Evolutionary conservation across 92 coral and sea anemone species (phyloP).

Genomic region (Pocillopora grandis): DNA sequence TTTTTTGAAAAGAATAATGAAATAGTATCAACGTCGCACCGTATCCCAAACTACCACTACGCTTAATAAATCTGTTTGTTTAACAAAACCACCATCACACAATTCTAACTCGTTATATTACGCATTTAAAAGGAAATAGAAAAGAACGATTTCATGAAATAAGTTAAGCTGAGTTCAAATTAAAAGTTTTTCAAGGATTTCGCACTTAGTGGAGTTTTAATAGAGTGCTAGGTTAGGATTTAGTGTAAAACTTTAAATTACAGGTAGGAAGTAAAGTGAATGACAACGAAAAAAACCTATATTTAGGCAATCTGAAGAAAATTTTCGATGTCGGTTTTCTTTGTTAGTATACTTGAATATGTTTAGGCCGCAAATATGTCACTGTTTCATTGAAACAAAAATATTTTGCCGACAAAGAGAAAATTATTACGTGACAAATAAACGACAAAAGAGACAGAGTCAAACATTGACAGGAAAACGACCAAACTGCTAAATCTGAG

Average conservation of each 20-base stretch:
- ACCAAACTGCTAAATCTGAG: conserved; percentile 43
- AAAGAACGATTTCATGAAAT: background rate
- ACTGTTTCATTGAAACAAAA: conserved; percentile 42
- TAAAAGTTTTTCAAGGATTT: background rate
- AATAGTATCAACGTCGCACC: conserved; percentile 54
- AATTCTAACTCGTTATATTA: conserved; percentile 29
- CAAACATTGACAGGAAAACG: conserved; percentile 31
- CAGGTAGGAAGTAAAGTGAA: background rate
- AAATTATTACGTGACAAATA: conserved; percentile 38
- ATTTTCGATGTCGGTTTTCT: conserved; percentile 31
- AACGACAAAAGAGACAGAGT: conserved; percentile 26
- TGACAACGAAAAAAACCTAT: conserved; percentile 15
- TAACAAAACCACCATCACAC: conserved; percentile 71
- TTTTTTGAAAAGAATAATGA: conserved; percentile 62
- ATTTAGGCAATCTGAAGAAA: conserved; percentile 32
- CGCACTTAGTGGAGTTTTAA: background rate
- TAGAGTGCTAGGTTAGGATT: background rate
- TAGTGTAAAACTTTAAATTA: background rate
- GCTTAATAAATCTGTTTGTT: conserved; percentile 66
- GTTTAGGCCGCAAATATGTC: conserved; percentile 49
- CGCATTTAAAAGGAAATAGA: conserved; percentile 11
- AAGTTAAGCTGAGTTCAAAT: background rate
- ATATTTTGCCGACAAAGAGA: conserved; percentile 46
- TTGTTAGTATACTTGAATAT: conserved; percentile 44
- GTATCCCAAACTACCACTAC: conserved; percentile 77